A percentile compares a stretch with the other conserved stretches of the same genome.
Conservation (phyloP, 1,140 invertebrate species). For the Bombus polaris region DNA sequence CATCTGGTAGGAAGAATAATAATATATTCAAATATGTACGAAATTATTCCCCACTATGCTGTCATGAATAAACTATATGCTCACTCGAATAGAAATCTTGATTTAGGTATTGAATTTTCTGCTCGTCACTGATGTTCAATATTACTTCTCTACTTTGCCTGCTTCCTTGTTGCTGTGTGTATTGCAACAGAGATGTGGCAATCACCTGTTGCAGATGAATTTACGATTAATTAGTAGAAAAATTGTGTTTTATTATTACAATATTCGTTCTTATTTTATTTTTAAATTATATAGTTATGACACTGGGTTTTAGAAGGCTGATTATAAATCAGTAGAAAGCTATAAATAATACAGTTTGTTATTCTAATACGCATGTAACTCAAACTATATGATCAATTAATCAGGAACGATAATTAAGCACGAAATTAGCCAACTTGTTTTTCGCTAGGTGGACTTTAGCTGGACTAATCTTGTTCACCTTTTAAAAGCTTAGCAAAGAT, state of each 20-base stretch:
- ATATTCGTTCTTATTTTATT: too few species aligned
- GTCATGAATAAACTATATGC: background rate
- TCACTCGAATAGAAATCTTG: constrained; percentile 71
- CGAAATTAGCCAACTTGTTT: background rate
- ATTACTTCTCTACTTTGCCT: constrained; percentile 65
- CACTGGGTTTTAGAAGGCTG: background rate
- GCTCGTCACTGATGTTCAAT: constrained; percentile 69
- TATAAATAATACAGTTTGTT: background rate
- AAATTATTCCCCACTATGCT: background rate
- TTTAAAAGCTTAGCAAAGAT: constrained; percentile 49
- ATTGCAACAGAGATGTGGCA: constrained; percentile 63
- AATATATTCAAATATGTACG: background rate
- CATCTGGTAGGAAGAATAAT: constrained; percentile 77
- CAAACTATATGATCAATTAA: too few species aligned
- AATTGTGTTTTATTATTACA: background rate
- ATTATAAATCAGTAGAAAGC: background rate
- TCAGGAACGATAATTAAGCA: background rate
- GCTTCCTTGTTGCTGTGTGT: constrained; percentile 56
- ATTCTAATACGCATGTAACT: background rate
- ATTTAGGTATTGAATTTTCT: constrained; percentile 71
- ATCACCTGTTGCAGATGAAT: constrained; percentile 66
- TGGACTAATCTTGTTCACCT: constrained; percentile 57
- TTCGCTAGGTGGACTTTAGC: background rate
- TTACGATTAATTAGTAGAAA: background rate
- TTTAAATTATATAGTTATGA: background rate